These are phyloP conservation scores for Paedocypris micromegethes DNA, from an alignment of 2,797 vertebrate species.

Conservation along the genomic window DNA sequence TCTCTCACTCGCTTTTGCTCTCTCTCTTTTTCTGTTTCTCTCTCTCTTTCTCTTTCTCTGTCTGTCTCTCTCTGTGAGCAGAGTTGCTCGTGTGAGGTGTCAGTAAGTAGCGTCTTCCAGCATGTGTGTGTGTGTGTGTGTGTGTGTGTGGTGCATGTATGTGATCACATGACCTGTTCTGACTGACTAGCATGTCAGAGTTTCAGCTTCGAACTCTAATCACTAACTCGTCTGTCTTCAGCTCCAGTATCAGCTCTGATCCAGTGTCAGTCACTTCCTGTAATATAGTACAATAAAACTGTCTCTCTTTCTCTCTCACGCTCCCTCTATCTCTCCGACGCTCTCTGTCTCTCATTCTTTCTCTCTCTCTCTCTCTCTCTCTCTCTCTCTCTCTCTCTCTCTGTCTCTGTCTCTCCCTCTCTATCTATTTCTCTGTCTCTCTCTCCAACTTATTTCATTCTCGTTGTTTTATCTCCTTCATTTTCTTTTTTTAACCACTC, in stretches of 20 bases:
- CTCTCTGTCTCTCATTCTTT: too few relatives aligned
- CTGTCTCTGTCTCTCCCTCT: too few relatives aligned
- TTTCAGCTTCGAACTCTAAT: constrained; percentile 25
- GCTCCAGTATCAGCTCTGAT: background rate
- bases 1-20: too few relatives aligned
- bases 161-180: background rate
- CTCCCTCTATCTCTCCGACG: too few relatives aligned
- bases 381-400: background rate
- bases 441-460: too few relatives aligned
- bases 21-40: constrained; percentile 2
- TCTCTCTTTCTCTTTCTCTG: constrained; percentile 21
- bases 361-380: background rate
- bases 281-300: too few relatives aligned
- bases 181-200: constrained; percentile 15
- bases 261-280: background rate
- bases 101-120: constrained; percentile 67
- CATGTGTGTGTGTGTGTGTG: constrained; percentile 48
- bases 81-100: constrained; percentile 74
- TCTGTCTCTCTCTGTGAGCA: constrained; percentile 56
- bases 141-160: constrained; percentile 41
- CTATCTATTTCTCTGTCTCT: too few relatives aligned
- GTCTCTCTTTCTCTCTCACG: background rate
- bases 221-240: constrained; percentile 18
- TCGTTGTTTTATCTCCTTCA: too few relatives aligned
- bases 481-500: too few relatives aligned